phyloP scores from a whole-genome alignment of 1,140 invertebrate genomes.

The Stegodyphus mimosarum region DNA sequence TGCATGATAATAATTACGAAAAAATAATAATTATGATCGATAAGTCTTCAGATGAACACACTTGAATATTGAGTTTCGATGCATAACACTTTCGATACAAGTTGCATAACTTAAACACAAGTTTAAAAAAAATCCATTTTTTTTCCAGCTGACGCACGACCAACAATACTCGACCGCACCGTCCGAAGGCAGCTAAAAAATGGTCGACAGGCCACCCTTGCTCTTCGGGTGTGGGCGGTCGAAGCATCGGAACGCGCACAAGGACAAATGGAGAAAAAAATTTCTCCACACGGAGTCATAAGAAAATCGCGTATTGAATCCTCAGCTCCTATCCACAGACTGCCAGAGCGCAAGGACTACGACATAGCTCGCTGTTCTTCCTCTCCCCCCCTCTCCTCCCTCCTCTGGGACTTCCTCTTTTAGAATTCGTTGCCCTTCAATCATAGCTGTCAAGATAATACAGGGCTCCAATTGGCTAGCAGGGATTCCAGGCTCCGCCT shows the following conservation, averaged over 20 bases:
- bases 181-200: neutral
- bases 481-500: constrained; percentile 22
- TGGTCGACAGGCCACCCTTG: constrained; percentile 9
- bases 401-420: constrained; percentile 46
- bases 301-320: constrained; percentile 26
- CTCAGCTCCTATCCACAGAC: constrained; percentile 25
- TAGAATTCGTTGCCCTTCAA: constrained; percentile 61
- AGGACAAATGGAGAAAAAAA: constrained; percentile 14
- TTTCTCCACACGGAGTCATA: neutral
- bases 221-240: neutral
- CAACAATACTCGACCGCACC: neutral
- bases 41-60: too few species aligned
- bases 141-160: neutral
- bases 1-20: too few species aligned
- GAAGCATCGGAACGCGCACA: constrained; percentile 35
- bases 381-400: neutral
- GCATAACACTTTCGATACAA: too few species aligned
- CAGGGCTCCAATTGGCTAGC: constrained; percentile 24
- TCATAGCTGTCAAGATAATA: constrained; percentile 51
- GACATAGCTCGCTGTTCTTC: constrained; percentile 39
- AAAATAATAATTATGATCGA: too few species aligned
- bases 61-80: too few species aligned
- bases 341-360: constrained; percentile 25
- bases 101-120: too few species aligned
- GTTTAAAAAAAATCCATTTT: too few species aligned